Evolutionary conservation across 2,113 vertebrate genomes (phyloP), one percentile per base, ranked within the genome.

Genomic region (Bambusicola thoracicus): DNA sequence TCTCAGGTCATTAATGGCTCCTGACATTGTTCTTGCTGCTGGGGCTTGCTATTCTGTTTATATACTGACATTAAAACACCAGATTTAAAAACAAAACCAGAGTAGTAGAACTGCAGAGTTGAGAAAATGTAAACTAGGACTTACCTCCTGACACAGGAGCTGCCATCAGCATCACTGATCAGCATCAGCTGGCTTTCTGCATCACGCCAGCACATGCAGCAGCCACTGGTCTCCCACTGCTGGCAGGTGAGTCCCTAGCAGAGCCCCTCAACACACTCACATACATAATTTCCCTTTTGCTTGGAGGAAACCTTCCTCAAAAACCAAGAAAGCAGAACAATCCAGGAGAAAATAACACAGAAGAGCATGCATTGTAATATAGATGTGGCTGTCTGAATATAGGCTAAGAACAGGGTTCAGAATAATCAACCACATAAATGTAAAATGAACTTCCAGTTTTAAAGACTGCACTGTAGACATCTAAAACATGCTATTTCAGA

Each of bases 131-230:
- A 21, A 29, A 25, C 20, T 6, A 10, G 32, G 36, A 12, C 48
- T 40, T 22, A 6, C 27, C n/a, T 62, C 41, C 5, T 7, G 4
- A 8, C 7, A 10, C 1, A 13, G 14, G 4, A 19, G 46, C 36
- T 12, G 12, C 13, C 21, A 8, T 1, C 1, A 6, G 3, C 3
- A 21, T 2, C 19, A 5, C 56, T 7, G 48, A 24, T 49, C 48
- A 49, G 48, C 48, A 49, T 49, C 48, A 24, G 46, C 7, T 6
- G 9, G 34, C 32, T 43, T 15, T n/a, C 10, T 3, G 0, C 4
- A 38, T 41, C 20, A 13, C 24, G 48, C 48, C 48, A 49, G 22
- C 48, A 24, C 48, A 49, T 22, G 21, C 48, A 49, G 48, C 48
- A 49, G 48, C 48, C 48, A 24, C 46, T 49, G 48, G 48, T 24